Conservation (phyloP, 2,888 invertebrate genomes). For the Drosophila antonietae region DNA sequence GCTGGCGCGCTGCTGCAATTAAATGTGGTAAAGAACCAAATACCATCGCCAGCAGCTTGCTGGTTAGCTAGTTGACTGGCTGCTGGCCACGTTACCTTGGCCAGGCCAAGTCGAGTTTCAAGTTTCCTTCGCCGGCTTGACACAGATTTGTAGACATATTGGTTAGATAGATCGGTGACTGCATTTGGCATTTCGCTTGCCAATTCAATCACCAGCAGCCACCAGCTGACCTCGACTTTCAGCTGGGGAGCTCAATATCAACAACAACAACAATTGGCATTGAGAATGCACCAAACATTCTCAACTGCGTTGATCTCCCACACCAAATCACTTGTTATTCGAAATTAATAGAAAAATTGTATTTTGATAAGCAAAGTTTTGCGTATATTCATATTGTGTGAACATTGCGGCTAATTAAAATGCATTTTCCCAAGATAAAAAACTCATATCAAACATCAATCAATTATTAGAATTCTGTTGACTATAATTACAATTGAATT, state of each 20-base stretch:
- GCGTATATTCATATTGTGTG: slow-evolving; percentile 30
- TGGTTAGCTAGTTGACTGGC: slow-evolving; percentile 5
- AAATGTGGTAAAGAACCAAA: slow-evolving; percentile 69
- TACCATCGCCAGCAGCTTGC: slow-evolving; percentile 36
- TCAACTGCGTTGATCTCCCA: slow-evolving; percentile 52
- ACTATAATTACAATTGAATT: slow-evolving; percentile 63
- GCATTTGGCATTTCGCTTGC: slow-evolving; percentile 71
- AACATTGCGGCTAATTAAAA: slow-evolving; percentile 36
- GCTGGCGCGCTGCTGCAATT: slow-evolving; percentile 46
- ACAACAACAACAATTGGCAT: slow-evolving; percentile 16
- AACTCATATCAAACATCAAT: slow-evolving; percentile 28
- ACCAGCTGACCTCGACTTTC: slow-evolving; percentile 73
- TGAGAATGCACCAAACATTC: slow-evolving; percentile 39
- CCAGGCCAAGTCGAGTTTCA: slow-evolving; percentile 60
- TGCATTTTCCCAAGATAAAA: slow-evolving; percentile 42
- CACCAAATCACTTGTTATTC: slow-evolving; percentile 33
- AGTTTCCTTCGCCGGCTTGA: slow-evolving; percentile 76
- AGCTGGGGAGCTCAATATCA: slow-evolving; percentile 28
- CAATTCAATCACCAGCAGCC: slow-evolving; percentile 41
- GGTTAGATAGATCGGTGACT: slow-evolving; percentile 43
- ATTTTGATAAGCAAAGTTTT: slow-evolving; percentile 44
- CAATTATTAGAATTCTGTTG: slow-evolving; percentile 38
- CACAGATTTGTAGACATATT: slow-evolving; percentile 65
- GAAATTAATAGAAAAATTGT: slow-evolving; percentile 40
- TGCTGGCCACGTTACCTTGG: slow-evolving; percentile 18